Evolutionary conservation across 2,113 vertebrate genomes (phyloP).

Genomic region (rabbit (Oryctolagus cuniculus)): mOryCun1.1 NC_091436.1:132340501-132341000

Average conservation of each 20-base stretch:
- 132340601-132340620: not conserved
- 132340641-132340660: not conserved
- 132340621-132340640: not conserved
- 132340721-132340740: not conserved
- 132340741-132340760: not conserved
- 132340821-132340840: not conserved
- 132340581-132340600: not conserved
- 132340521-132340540: not conserved
- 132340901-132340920: not conserved
- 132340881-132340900: not conserved
- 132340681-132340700: not conserved
- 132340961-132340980: no score
- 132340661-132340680: not conserved
- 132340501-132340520: not conserved
- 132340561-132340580: not conserved
- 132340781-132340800: not conserved
- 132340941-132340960: no score
- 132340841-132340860: rapidly evolving
- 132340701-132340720: not conserved
- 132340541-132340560: not conserved
- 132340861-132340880: not conserved
- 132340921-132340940: not conserved
- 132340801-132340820: not conserved
- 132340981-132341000: not conserved
- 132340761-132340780: not conserved